Conservation (phyloP, 2,113 vertebrate genomes). For the Scytalopus superciliaris region DNA sequence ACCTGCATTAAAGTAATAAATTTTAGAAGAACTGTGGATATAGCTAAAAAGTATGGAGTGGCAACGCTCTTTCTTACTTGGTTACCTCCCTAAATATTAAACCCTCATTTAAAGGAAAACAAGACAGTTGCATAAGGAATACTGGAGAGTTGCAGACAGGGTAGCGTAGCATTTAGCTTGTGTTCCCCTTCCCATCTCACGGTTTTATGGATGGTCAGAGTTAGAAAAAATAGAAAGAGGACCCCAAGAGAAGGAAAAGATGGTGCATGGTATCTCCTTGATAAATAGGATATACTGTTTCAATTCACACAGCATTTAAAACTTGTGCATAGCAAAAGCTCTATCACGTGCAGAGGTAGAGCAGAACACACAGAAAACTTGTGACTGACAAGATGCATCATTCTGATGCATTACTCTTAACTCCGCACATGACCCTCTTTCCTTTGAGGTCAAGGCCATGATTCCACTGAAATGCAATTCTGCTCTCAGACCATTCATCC, state of each 20-base stretch:
- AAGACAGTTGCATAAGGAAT: background rate
- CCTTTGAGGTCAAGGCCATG: background rate
- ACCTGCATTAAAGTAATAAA: background rate
- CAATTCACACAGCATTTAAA: background rate
- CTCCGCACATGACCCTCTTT: background rate
- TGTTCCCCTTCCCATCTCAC: background rate
- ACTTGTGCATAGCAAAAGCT: background rate
- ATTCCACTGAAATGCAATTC: background rate
- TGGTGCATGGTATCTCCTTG: background rate
- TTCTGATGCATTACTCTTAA: background rate
- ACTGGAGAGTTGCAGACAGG: background rate
- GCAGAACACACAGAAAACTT: background rate
- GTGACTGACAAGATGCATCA: background rate
- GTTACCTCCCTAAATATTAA: background rate
- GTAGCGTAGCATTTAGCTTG: background rate
- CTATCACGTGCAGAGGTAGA: background rate
- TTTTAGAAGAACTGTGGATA: background rate
- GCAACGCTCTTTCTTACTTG: background rate
- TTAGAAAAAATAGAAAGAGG: background rate
- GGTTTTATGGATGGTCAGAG: background rate
- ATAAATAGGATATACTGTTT: background rate
- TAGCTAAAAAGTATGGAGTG: background rate
- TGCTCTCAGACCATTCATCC: background rate
- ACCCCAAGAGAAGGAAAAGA: background rate
- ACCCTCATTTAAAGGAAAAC: background rate